Conservation (phyloP, 2,113 vertebrate genomes). For the Cyphomyrus discorhynchus region DNA sequence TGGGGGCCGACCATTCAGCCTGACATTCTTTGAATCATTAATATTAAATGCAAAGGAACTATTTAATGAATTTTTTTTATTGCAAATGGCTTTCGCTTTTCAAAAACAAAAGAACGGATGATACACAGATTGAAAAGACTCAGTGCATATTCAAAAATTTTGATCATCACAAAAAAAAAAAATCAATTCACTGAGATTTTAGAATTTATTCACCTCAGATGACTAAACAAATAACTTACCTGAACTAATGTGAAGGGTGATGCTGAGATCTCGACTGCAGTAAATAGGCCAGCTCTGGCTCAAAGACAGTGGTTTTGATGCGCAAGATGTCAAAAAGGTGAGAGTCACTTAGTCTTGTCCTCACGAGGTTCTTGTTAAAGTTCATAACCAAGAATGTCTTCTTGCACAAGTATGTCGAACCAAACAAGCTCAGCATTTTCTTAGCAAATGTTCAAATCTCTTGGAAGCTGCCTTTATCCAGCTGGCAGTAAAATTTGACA, state of each 20-base stretch:
- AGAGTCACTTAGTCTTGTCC: conserved; percentile 8
- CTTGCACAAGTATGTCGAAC: conserved; percentile 17
- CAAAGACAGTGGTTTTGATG: conserved; percentile 10
- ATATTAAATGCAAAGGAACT: too few relatives aligned
- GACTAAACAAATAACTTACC: conserved; percentile 4
- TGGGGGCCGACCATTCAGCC: too few relatives aligned
- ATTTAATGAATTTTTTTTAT: too few relatives aligned
- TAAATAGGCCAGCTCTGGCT: conserved; percentile 14
- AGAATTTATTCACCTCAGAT: not conserved
- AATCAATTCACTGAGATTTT: not conserved
- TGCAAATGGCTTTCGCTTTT: too few relatives aligned
- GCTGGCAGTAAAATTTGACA: conserved; percentile 7
- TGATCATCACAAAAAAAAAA: not conserved
- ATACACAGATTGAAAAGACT: too few relatives aligned
- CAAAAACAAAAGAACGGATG: too few relatives aligned
- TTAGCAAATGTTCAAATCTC: not conserved
- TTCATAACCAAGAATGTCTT: conserved; percentile 19
- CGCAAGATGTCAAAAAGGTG: conserved; percentile 10
- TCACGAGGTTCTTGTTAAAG: conserved; percentile 8
- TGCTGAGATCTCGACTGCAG: conserved; percentile 17
- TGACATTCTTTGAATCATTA: too few relatives aligned
- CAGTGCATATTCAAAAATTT: too few relatives aligned
- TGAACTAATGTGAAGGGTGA: conserved; percentile 15
- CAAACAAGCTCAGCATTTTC: conserved; percentile 17
- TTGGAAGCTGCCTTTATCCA: conserved; percentile 17